Conservation (phyloP, 2,113 vertebrate species). For the Hippocampus barbouri region DNA sequence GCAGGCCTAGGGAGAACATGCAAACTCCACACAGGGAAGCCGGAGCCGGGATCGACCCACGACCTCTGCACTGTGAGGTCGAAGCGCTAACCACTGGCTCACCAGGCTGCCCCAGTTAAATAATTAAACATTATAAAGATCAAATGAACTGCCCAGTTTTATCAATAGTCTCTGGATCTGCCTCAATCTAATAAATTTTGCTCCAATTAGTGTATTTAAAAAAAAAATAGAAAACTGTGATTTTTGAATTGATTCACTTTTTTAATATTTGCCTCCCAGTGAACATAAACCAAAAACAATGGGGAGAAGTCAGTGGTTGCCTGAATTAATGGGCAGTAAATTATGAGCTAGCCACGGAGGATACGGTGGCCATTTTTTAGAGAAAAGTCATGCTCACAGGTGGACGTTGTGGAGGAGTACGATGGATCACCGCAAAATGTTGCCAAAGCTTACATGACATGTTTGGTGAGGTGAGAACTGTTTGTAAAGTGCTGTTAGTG, state of each 20-base stretch:
- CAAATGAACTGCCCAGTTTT: background rate
- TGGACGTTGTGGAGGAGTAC: background rate
- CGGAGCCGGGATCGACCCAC: too few species aligned
- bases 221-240: background rate
- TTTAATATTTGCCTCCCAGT: background rate
- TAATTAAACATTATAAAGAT: constrained; percentile 36
- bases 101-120: too few species aligned
- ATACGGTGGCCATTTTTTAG: background rate
- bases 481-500: background rate
- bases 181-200: too few species aligned
- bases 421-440: constrained; percentile 3
- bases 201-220: too few species aligned
- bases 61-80: too few species aligned
- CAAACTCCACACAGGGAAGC: too few species aligned
- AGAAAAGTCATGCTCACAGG: background rate
- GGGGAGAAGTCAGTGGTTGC: background rate
- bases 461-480: background rate
- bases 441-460: constrained; percentile 5
- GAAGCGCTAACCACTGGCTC: too few species aligned
- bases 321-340: background rate
- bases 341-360: background rate
- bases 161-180: too few species aligned
- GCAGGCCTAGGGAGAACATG: too few species aligned
- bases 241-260: background rate
- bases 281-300: background rate